A percentile compares a stretch with the other conserved stretches of the same genome.
phyloP scores from a whole-genome alignment of 2,797 vertebrate species.

The Chloroceryle inda region DNA sequence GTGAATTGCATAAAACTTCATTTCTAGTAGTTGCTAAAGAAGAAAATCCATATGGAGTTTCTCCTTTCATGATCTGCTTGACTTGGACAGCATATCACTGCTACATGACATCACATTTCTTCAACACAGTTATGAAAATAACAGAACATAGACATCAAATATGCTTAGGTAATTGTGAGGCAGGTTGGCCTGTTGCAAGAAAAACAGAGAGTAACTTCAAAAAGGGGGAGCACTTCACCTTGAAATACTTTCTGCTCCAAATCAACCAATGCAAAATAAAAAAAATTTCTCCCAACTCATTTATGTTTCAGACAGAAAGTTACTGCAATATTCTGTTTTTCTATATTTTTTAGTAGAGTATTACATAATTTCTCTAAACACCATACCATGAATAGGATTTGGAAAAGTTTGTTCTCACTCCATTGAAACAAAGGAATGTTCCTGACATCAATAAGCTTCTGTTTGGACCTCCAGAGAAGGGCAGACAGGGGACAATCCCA shows the following conservation, averaged over 20 bases:
- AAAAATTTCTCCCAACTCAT: not conserved
- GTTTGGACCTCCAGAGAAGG: not conserved
- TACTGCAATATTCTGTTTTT: not conserved
- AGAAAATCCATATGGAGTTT: slow-evolving; percentile 8
- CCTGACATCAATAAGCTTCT: not conserved
- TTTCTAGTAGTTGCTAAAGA: not conserved
- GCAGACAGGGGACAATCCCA: accelerated
- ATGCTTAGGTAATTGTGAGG: not conserved
- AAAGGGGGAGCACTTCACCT: not conserved
- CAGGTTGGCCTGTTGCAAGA: not conserved
- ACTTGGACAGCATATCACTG: not conserved
- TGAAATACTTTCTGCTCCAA: not conserved
- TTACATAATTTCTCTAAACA: not conserved
- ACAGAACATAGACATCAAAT: not conserved
- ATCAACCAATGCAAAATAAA: not conserved
- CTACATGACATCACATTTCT: not conserved
- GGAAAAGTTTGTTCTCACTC: not conserved
- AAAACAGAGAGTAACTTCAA: not conserved
- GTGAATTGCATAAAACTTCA: not conserved
- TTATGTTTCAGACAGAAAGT: not conserved
- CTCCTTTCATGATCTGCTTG: not conserved
- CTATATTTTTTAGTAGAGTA: not conserved
- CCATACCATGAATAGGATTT: not conserved
- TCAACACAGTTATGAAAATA: slow-evolving; percentile 18
- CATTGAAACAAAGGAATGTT: not conserved